Conservation (phyloP, 2,888 invertebrate genomes). For the Lamellibrachia satsuma region DNA sequence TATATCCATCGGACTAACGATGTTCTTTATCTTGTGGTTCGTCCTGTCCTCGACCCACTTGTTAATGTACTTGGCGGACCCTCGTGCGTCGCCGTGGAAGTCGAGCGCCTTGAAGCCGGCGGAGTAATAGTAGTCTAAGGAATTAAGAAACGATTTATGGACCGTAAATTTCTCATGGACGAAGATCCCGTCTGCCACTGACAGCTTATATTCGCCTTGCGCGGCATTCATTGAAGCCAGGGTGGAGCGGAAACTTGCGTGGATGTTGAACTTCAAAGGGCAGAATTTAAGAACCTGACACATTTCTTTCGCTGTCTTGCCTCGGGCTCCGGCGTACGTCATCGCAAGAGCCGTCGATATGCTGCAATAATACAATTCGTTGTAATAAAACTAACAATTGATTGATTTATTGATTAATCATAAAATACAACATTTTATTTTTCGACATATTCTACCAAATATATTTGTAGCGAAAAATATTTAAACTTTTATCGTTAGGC, state of each 20-base stretch:
- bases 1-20: no score
- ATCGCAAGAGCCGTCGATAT: not conserved
- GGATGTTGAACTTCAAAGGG: not conserved
- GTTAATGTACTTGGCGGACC: conserved; percentile 74
- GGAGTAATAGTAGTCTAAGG: not conserved
- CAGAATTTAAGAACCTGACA: not conserved
- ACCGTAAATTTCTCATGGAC: not conserved
- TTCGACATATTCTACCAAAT: no score
- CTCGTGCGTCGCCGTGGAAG: conserved; percentile 53
- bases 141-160: not conserved
- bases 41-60: conserved; percentile 84
- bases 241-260: not conserved
- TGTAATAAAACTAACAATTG: not conserved
- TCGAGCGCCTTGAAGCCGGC: not conserved
- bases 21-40: conserved; percentile 80
- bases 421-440: no score
- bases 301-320: not conserved
- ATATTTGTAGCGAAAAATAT: no score
- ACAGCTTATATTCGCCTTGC: not conserved
- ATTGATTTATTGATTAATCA: no score
- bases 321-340: not conserved
- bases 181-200: not conserved
- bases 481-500: no score
- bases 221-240: not conserved
- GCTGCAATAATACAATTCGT: not conserved